phyloP scores from a whole-genome alignment of 2,888 invertebrate genomes.

The Aelia acuminata region DNA sequence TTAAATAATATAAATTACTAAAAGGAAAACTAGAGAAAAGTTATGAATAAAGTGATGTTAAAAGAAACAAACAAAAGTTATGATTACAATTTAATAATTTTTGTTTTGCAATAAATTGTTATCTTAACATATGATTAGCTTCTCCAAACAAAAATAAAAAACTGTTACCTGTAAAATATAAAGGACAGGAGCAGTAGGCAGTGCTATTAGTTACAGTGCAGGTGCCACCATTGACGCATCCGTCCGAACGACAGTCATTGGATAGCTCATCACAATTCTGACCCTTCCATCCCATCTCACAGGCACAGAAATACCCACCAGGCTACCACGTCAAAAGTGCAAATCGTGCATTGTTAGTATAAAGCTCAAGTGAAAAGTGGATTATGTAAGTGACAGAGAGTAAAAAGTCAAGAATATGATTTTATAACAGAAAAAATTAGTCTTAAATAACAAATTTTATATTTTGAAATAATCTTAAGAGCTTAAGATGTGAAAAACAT shows the following conservation, averaged over 20 bases:
- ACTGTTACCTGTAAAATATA: slow-evolving; percentile 77
- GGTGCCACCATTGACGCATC: slow-evolving; percentile 75
- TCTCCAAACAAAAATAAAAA: slow-evolving; percentile 69
- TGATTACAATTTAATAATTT: no score
- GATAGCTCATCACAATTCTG: slow-evolving; percentile 71
- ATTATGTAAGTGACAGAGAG: neutral
- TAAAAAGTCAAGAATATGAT: neutral
- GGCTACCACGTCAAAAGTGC: slow-evolving; percentile 59
- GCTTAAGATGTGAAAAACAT: neutral
- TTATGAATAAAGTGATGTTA: no score
- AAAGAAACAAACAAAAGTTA: no score
- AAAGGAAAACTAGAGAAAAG: neutral
- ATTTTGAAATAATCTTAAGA: neutral
- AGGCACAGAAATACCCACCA: slow-evolving; percentile 78
- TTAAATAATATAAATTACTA: neutral
- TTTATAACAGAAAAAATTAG: neutral
- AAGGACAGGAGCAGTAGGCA: slow-evolving; percentile 80
- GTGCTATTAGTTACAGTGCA: slow-evolving; percentile 73
- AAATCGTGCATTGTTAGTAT: slow-evolving; percentile 57
- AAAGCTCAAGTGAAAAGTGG: slow-evolving; percentile 40
- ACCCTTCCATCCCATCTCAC: slow-evolving; percentile 80
- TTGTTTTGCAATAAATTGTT: neutral
- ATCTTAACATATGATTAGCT: neutral
- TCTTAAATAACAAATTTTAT: neutral
- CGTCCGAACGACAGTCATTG: slow-evolving; percentile 59